phyloP scores from a whole-genome alignment of 2,113 vertebrate species.

The Varanus komodoensis region DNA sequence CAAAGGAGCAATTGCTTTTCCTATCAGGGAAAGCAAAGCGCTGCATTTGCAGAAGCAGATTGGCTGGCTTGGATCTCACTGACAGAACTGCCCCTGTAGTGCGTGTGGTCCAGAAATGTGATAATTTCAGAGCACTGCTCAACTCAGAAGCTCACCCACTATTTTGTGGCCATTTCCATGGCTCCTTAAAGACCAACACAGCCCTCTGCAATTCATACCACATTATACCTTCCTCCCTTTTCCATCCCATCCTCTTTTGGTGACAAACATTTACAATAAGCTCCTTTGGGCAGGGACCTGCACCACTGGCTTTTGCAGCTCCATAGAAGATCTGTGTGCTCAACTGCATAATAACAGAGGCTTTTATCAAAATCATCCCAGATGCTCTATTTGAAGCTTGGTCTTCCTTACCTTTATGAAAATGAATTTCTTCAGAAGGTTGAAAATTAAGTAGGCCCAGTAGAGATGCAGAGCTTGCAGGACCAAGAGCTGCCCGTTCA shows the following conservation, averaged over 20 bases:
- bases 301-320: neutral
- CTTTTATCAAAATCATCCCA: neutral
- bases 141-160: neutral
- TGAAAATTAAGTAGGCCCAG: constrained; percentile 90
- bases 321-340: neutral
- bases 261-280: neutral
- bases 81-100: too few relatives aligned
- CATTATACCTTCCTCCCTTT: neutral
- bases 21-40: too few relatives aligned
- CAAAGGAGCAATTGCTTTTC: neutral
- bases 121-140: neutral
- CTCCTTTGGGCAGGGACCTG: neutral
- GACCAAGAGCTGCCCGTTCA: constrained; percentile 86
- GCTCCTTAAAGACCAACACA: neutral
- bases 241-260: neutral
- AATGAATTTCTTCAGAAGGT: constrained; percentile 89
- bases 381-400: neutral
- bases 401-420: constrained; percentile 84
- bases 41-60: neutral
- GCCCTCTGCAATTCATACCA: too few relatives aligned
- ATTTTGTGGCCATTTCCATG: too few relatives aligned
- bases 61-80: neutral
- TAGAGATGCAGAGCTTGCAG: constrained; percentile 91
- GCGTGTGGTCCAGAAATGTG: too few relatives aligned
- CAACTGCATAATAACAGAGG: neutral